These are phyloP conservation scores for Epinephelus lanceolatus DNA, from an alignment of 2,113 vertebrate genomes.

Conservation along the genomic window DNA sequence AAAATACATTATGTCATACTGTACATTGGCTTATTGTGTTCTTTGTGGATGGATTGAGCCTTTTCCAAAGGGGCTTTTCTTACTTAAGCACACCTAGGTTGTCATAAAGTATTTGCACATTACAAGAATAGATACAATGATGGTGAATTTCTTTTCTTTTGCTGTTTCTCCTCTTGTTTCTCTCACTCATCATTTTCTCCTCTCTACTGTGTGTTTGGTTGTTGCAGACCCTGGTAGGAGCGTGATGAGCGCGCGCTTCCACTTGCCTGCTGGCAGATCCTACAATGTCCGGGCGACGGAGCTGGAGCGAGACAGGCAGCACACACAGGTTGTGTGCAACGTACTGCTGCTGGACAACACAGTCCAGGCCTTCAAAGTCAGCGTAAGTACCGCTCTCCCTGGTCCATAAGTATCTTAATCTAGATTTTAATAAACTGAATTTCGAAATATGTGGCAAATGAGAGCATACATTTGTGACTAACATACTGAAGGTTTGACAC, in stretches of 20 bases:
- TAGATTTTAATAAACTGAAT: background rate
- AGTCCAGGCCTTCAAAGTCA: constrained; percentile 96
- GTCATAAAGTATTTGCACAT: background rate
- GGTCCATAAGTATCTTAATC: accelerated
- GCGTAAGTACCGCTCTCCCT: constrained; percentile 86
- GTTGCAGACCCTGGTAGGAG: constrained; percentile 92
- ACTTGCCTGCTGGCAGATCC: constrained; percentile 99
- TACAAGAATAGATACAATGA: background rate
- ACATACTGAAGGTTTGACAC: background rate
- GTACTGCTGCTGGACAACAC: constrained; percentile 97
- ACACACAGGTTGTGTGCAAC: constrained; percentile 98
- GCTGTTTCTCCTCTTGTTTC: background rate
- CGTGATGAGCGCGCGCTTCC: constrained; percentile 99
- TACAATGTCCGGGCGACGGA: constrained; percentile 99
- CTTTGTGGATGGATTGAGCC: background rate
- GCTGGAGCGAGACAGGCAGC: constrained; percentile 98
- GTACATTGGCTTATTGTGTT: background rate
- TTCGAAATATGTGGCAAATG: background rate
- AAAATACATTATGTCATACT: background rate
- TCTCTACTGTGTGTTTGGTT: constrained; percentile 39
- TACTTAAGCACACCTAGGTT: background rate
- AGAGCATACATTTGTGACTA: background rate
- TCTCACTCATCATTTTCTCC: constrained; percentile 3
- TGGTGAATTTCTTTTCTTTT: background rate
- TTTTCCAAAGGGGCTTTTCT: background rate